Evolutionary conservation across 2,797 vertebrate genomes (phyloP).

Genomic region (Malurus splendens): DNA sequence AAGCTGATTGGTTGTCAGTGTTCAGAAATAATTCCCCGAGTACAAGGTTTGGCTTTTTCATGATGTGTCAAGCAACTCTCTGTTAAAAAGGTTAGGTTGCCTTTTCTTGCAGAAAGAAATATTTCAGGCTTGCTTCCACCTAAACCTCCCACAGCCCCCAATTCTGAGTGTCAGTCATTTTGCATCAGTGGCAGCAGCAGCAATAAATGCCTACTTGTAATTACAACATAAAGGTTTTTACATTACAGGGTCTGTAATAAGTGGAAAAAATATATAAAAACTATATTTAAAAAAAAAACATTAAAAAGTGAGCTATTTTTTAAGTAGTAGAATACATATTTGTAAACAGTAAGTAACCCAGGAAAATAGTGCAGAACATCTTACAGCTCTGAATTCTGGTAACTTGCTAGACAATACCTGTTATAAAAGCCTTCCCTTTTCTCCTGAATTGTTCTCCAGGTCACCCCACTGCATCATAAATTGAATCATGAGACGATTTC

Average conservation of each 20-base stretch:
- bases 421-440: not conserved
- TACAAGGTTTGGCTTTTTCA: not conserved
- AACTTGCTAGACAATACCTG: not conserved
- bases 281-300: not conserved
- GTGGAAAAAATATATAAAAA: not conserved
- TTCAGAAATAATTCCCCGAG: conserved; percentile 6
- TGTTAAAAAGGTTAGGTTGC: conserved; percentile 32
- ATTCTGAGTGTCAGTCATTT: conserved; percentile 28
- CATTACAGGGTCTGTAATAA: not conserved
- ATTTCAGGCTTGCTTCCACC: conserved; percentile 29
- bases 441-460: not conserved
- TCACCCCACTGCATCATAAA: not conserved
- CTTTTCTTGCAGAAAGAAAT: conserved; percentile 21
- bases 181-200: not conserved
- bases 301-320: not conserved
- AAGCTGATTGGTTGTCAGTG: conserved; percentile 33
- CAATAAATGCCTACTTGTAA: conserved; percentile 5
- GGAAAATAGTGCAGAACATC: not conserved
- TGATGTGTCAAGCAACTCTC: not conserved
- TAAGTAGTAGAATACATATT: not conserved
- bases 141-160: not conserved
- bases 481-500: conserved; percentile 23
- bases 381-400: not conserved
- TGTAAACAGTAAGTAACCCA: not conserved
- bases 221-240: not conserved